Conservation (phyloP, 2,888 invertebrate species). For the Chloroclysta siterata region DNA sequence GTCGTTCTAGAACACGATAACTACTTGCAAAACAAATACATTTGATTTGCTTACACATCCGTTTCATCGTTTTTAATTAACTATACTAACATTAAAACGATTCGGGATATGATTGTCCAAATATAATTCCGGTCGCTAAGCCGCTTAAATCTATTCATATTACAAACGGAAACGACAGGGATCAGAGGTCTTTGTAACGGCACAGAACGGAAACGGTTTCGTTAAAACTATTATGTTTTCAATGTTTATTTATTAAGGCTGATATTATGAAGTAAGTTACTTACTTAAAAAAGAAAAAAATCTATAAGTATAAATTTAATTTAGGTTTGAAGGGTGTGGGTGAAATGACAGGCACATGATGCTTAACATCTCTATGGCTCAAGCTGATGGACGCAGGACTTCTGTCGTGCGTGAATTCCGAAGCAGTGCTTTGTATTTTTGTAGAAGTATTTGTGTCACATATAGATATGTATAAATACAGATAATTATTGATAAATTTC, state of each 20-base stretch:
- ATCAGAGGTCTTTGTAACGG: conserved; percentile 18
- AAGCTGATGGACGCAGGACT: too few species aligned
- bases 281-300: neutral
- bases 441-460: too few species aligned
- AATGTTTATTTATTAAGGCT: neutral
- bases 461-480: too few species aligned
- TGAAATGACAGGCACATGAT: too few species aligned
- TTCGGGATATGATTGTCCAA: conserved; percentile 23
- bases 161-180: conserved; percentile 21
- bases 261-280: neutral
- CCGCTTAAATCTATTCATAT: conserved; percentile 22
- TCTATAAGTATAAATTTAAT: neutral
- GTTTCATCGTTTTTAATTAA: conserved; percentile 25
- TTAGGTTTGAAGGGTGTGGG: too few species aligned
- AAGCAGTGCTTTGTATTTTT: too few species aligned
- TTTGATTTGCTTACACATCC: conserved; percentile 9
- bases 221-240: conserved; percentile 11
- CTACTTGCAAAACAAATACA: conserved; percentile 20
- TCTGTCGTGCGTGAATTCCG: too few species aligned
- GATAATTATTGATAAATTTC: too few species aligned
- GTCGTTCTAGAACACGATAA: conserved; percentile 1
- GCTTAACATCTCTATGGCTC: too few species aligned
- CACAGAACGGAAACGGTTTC: conserved; percentile 6
- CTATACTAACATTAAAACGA: conserved; percentile 21
- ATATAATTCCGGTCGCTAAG: conserved; percentile 19